These are phyloP conservation scores for Pseudococcus jackbeardsleyi DNA, from an alignment of 2,888 invertebrate genomes.

Conservation along the genomic window DNA sequence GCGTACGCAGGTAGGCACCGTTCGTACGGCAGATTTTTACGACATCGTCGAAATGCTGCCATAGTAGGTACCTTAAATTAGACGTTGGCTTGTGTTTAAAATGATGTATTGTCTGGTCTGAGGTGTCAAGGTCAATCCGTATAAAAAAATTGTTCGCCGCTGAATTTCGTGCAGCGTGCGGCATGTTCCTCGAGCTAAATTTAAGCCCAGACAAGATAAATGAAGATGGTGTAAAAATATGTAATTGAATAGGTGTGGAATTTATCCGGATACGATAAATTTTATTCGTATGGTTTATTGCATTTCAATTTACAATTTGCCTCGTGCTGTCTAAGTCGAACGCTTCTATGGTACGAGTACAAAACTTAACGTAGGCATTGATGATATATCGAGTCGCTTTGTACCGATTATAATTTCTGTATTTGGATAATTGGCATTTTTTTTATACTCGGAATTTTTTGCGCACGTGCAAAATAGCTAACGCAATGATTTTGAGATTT, in stretches of 20 bases:
- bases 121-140: slow-evolving; percentile 43
- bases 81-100: slow-evolving; percentile 36
- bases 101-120: slow-evolving; percentile 53
- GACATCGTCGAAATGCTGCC: slow-evolving; percentile 11
- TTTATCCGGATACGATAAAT: slow-evolving; percentile 19
- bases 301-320: slow-evolving; percentile 26
- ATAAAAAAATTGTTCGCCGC: neutral
- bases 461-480: neutral
- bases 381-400: slow-evolving; percentile 32
- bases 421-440: slow-evolving; percentile 13
- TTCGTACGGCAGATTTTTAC: neutral
- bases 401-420: neutral
- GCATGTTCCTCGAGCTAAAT: neutral
- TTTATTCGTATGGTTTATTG: slow-evolving; percentile 13
- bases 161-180: neutral
- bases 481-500: neutral
- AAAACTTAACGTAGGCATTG: neutral
- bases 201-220: slow-evolving; percentile 30
- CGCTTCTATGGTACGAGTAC: neutral
- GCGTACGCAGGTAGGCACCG: neutral
- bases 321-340: neutral
- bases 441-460: neutral
- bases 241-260: slow-evolving; percentile 27
- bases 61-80: slow-evolving; percentile 34
- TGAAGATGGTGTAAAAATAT: slow-evolving; percentile 28